Base-by-base conservation (phyloP, 2,113 vertebrate genomes). In the Barbus barbus region DNA sequence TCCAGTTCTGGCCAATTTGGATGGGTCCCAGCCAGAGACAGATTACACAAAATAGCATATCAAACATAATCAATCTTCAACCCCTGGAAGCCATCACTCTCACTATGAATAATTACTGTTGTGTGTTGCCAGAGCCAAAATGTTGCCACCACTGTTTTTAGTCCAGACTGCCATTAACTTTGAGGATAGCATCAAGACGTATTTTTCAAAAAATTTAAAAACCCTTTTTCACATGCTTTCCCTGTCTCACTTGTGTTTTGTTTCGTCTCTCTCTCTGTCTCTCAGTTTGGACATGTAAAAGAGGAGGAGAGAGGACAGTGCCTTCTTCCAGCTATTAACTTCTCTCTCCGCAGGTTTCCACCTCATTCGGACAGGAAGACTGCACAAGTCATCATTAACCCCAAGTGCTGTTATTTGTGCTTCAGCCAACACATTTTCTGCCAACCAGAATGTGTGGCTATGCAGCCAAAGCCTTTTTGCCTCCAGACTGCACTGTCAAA, bases 31-130 rank as follows among this genome's bases (percentile, higher is more conserved):
- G 92, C 91, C 92, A 90, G 91, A 94, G 93, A 94, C 90, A 93
- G 92, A 93, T 93, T 93, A 93, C 92, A 93, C 87, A 83, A 90
- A 93, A 87, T 91, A 85, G 89, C 91, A 89, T 93, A 92, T 94
- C 94, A 93, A 92, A 91, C 83, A 87, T 87, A 91, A 95, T 95
- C 93, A 91, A 95, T 94, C 93, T 92, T 92, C 86, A 87, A 89
- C 87, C 91, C 90, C 93, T 93, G 92, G 91, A 93, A 93, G 93
- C 90, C 92, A 92, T 93, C 93, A 91, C 90, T 92, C 92, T 92
- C 88, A 82, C 89, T 86, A 89, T 93, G 93, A 94, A 92, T 94
- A 92, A 94, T 94, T 93, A 93, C 92, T 81, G 88, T 90, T 89
- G 91, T 91, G 88, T 89, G 88, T 87, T 83, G 84, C 86, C 89